phyloP scores from a whole-genome alignment of 2,888 invertebrate genomes.

The Ichneumon xanthorius region DNA sequence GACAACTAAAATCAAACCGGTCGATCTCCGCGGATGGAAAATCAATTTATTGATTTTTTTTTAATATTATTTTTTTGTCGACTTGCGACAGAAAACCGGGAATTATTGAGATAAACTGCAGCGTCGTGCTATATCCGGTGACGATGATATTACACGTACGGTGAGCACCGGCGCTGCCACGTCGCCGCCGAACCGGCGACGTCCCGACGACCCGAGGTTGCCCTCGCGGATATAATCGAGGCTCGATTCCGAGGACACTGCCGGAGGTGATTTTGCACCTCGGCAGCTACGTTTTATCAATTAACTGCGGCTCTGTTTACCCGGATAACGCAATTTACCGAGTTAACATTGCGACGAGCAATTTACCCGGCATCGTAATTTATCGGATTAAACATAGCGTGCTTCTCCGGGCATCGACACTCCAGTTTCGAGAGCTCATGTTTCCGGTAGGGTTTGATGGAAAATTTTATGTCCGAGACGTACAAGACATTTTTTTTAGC shows the following conservation, averaged over 20 bases:
- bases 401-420: neutral
- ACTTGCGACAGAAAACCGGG: slow-evolving; percentile 45
- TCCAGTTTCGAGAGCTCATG: neutral
- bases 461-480: neutral
- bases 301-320: neutral
- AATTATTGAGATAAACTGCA: slow-evolving; percentile 48
- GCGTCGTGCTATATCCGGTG: neutral
- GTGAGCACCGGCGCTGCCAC: slow-evolving; percentile 24
- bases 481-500: neutral
- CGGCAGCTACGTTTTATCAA: slow-evolving; percentile 27
- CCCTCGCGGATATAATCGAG: slow-evolving; percentile 55
- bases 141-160: neutral
- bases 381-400: neutral
- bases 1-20: too few species aligned
- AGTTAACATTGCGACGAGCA: neutral
- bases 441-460: neutral
- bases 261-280: slow-evolving; percentile 22
- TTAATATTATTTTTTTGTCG: slow-evolving; percentile 30
- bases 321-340: neutral
- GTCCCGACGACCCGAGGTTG: slow-evolving; percentile 48
- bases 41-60: neutral
- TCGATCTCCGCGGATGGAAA: too few species aligned
- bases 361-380: neutral
- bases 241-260: slow-evolving; percentile 18
- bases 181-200: slow-evolving; percentile 49